These are phyloP conservation scores for Criorhina ranunculi DNA, from an alignment of 2,888 invertebrate species.

Conservation along the genomic window DNA sequence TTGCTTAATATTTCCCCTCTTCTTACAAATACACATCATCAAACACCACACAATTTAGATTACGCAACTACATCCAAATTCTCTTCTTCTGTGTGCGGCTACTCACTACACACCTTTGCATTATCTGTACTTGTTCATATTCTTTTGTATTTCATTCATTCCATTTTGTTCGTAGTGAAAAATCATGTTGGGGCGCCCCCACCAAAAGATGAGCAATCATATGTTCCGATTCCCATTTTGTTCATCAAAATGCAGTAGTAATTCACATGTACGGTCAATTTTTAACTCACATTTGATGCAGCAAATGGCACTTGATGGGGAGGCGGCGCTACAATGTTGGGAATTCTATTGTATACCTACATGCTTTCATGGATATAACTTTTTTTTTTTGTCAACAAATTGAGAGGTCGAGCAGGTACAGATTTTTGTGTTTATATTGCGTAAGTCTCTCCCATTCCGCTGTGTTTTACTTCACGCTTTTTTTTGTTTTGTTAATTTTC, in stretches of 20 bases:
- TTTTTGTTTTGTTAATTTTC: conserved; percentile 9
- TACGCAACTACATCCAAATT: not conserved
- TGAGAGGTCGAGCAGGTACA: not conserved
- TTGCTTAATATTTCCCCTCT: conserved; percentile 19
- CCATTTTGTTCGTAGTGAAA: not conserved
- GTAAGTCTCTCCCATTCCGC: conserved; percentile 10
- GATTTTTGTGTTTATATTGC: conserved; percentile 40
- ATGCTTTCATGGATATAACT: too few relatives aligned
- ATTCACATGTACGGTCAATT: conserved; percentile 35
- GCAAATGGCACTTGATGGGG: not conserved
- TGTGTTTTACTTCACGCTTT: conserved; percentile 6
- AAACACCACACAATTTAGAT: not conserved
- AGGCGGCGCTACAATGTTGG: not conserved
- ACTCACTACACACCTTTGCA: not conserved
- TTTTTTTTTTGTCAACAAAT: not conserved
- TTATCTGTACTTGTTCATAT: not conserved
- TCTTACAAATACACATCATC: conserved; percentile 12
- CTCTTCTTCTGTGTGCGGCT: not conserved
- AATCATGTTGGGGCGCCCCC: conserved; percentile 1
- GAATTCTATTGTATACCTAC: not conserved
- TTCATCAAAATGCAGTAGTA: conserved; percentile 22
- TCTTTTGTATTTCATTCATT: not conserved
- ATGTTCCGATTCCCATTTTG: conserved; percentile 39
- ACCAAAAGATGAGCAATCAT: conserved; percentile 5
- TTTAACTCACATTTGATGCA: conserved; percentile 23